phyloP scores from a whole-genome alignment of 1,140 invertebrate species.

The Cyclina sinensis region DNA sequence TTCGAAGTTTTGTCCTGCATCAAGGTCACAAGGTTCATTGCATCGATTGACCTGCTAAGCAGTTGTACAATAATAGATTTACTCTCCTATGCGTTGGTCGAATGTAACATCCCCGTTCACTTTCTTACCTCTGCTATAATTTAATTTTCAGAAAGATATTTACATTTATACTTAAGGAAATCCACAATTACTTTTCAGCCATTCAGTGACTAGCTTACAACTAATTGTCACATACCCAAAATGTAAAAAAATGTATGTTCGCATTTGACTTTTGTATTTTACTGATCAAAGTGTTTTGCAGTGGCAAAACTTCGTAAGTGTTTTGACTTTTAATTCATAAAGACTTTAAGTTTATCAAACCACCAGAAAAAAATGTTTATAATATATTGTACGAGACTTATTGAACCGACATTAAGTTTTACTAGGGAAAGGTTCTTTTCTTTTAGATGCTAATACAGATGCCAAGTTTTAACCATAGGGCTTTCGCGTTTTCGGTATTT shows the following conservation, averaged over 20 bases:
- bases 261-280: no score
- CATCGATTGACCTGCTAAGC: slow-evolving; percentile 1
- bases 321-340: slow-evolving; percentile 39
- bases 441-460: slow-evolving; percentile 63
- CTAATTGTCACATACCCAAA: no score
- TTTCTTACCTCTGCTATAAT: background rate
- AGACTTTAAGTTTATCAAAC: slow-evolving; percentile 31
- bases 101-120: background rate
- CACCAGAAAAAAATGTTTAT: slow-evolving; percentile 47
- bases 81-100: background rate
- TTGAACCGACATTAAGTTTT: slow-evolving; percentile 53
- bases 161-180: no score
- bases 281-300: no score
- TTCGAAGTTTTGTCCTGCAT: slow-evolving; percentile 44
- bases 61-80: background rate
- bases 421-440: background rate
- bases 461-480: slow-evolving; percentile 23
- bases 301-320: slow-evolving; percentile 30
- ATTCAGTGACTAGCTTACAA: no score
- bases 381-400: slow-evolving; percentile 62
- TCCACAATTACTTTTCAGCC: slow-evolving; percentile 1
- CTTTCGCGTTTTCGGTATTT: slow-evolving; percentile 48
- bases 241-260: no score
- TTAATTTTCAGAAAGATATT: background rate
- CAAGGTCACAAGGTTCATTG: background rate